Evolutionary conservation across 2,797 vertebrate species (phyloP), one percentile per base, ranked within the genome.

Genomic region (Phrynocephalus vlangalii): DNA sequence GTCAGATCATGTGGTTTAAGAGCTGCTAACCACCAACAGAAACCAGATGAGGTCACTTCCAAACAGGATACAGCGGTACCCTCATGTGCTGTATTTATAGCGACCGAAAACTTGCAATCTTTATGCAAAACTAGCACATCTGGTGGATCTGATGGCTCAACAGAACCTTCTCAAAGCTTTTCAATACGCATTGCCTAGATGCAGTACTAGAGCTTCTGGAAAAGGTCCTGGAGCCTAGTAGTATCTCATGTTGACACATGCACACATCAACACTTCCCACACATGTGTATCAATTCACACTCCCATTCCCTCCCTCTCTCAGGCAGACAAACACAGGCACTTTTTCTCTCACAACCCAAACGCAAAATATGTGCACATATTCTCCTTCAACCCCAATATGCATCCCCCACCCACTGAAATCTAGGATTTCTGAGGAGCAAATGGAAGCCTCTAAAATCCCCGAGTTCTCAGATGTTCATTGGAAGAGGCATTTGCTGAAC

Each of bases 31-130:
- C 96, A 79, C 95, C 84, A 96, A 94, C 84, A 87, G 92, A 93
- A 93, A 84, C 79, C 82, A 75, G 78, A 96, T 95, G 95, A 97
- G 88, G 88, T 96, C 95, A 97, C 84, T 94, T 95, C 95, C 93
- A 95, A 92, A 95, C 96, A 96, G 94, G 96, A 97, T 95, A 89
- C 77, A 93, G 88, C 88, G 82, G 92, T 92, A 86, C 89, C 95
- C 93, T 91, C 91, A 89, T 84, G 91, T 0, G 0, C 86, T 92
- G 84, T 95, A 96, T 96, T 96, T 96, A 96, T 66, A 94, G 93
- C 82, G 93, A 92, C 91, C 18, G 1, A 79, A 88, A 87, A 82
- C 86, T 72, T 92, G 85, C 79, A 85, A 44, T 79, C 63, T 83
- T 60, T 63, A 56, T 90, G 89, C 0, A 0, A 44, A 86, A 87